Evolutionary conservation across 2,797 vertebrate genomes (phyloP).

Genomic region (Bradypus variegatus): DNA sequence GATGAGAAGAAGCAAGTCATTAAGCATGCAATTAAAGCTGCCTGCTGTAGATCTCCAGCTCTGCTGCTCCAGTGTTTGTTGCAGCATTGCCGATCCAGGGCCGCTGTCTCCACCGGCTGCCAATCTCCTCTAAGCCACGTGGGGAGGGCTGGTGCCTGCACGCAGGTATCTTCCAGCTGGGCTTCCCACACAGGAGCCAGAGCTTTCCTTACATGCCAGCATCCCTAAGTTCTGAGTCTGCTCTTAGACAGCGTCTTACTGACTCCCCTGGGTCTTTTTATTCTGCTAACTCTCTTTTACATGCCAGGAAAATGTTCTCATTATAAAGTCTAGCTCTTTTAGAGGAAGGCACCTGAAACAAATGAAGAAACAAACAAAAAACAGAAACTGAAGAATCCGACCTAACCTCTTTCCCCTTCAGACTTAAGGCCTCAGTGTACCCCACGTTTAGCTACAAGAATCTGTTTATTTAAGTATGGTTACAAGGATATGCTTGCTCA

Average conservation of each 20-base stretch:
- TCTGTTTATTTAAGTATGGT: too few relatives aligned
- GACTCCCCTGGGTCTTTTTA: neutral
- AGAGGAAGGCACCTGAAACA: neutral
- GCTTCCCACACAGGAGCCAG: neutral
- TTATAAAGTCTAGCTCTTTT: neutral
- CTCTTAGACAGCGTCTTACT: neutral
- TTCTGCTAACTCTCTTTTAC: neutral
- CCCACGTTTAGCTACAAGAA: too few relatives aligned
- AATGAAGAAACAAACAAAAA: neutral
- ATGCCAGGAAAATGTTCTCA: neutral
- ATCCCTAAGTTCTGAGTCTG: neutral
- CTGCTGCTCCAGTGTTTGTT: neutral
- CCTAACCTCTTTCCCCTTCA: too few relatives aligned
- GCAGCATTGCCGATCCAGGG: neutral
- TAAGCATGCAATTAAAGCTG: neutral
- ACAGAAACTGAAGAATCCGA: too few relatives aligned
- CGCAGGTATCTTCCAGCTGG: neutral
- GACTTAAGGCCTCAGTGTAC: too few relatives aligned
- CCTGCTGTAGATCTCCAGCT: neutral
- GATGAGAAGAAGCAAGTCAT: neutral
- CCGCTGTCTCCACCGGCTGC: neutral
- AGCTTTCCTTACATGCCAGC: neutral
- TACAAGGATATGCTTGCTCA: too few relatives aligned
- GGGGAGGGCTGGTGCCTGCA: neutral
- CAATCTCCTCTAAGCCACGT: neutral